These are phyloP conservation scores for Chloroceryle aenea DNA, from an alignment of 2,113 vertebrate genomes.

Conservation along the genomic window DNA sequence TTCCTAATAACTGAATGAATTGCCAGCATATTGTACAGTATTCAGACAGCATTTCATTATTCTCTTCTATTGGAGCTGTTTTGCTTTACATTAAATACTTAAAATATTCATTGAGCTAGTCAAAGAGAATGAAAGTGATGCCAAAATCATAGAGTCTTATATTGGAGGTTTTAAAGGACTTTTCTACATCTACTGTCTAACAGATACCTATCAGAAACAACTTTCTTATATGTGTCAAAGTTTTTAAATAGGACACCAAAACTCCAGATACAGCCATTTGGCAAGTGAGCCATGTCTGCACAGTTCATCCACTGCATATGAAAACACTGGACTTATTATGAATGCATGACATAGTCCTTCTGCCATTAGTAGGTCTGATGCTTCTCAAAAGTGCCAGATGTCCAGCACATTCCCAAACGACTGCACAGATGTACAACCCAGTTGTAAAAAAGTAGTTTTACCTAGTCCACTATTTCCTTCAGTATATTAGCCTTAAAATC, in stretches of 20 bases:
- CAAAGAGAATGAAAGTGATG: neutral
- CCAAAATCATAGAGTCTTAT: neutral
- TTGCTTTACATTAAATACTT: neutral
- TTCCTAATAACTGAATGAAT: neutral
- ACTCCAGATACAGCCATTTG: neutral
- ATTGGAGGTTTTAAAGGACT: neutral
- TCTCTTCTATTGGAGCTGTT: neutral
- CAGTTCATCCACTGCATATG: neutral
- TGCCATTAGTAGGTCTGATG: neutral
- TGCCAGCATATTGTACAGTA: neutral
- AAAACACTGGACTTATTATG: neutral
- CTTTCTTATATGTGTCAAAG: neutral
- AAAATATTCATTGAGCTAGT: neutral
- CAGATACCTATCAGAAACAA: neutral
- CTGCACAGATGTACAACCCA: neutral
- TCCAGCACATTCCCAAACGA: neutral
- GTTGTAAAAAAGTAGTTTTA: neutral
- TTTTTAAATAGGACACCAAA: neutral
- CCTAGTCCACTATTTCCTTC: neutral
- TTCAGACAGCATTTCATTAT: neutral
- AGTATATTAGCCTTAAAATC: neutral
- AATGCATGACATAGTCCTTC: neutral
- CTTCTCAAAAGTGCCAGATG: neutral
- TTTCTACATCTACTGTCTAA: neutral
- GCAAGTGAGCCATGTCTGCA: neutral